Percentiles rank a stretch among this genome's conserved stretches.
Conservation (phyloP, 2,113 vertebrate genomes). For the Microcebus tavaratra region DNA sequence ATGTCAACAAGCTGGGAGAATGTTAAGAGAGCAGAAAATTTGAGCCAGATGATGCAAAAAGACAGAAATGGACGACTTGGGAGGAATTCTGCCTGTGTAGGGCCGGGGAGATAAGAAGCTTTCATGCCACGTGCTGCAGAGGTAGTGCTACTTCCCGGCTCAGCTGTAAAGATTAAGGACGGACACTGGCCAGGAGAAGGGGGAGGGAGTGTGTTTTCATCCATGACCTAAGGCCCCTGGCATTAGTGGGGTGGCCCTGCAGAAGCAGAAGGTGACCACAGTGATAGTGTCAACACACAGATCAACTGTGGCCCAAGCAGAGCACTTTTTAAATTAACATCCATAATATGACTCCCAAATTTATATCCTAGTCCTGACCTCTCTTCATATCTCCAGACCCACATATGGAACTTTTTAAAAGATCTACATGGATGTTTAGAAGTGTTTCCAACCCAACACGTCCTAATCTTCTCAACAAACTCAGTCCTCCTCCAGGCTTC, state of each 20-base stretch:
- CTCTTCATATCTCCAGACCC: background rate
- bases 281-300: background rate
- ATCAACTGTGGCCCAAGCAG: background rate
- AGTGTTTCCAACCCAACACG: background rate
- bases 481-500: background rate
- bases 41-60: conserved; percentile 44
- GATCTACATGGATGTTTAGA: background rate
- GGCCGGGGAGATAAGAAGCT: background rate
- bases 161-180: background rate
- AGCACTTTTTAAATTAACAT: background rate
- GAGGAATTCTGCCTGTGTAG: background rate
- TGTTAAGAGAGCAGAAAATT: conserved; percentile 39
- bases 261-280: background rate
- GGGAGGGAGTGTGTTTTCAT: accelerated
- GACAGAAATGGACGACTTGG: background rate
- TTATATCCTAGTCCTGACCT: background rate
- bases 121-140: too few species aligned
- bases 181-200: background rate
- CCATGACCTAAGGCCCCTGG: background rate
- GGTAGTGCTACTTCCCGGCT: background rate
- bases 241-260: accelerated
- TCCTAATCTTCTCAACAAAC: background rate
- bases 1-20: conserved; percentile 21
- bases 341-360: background rate
- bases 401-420: background rate